These are phyloP conservation scores for Drosophila picticornis DNA, from an alignment of 2,888 invertebrate species.

Conservation along the genomic window DNA sequence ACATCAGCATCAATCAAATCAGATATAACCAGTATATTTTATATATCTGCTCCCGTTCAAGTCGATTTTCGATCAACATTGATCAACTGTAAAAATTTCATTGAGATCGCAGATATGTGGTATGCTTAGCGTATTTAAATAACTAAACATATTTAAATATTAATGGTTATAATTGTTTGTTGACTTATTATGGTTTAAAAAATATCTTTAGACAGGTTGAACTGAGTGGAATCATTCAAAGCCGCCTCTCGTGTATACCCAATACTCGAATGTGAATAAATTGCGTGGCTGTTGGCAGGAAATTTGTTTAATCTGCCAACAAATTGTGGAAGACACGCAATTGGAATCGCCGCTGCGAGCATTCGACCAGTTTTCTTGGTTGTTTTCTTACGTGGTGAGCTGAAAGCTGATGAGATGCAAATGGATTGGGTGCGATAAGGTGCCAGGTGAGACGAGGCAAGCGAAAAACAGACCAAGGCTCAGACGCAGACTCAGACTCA, in stretches of 20 bases:
- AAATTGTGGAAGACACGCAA: conserved; percentile 80
- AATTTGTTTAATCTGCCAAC: conserved; percentile 81
- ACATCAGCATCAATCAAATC: neutral
- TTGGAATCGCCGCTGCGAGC: conserved; percentile 44
- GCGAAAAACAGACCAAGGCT: conserved; percentile 16
- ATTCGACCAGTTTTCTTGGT: conserved; percentile 48
- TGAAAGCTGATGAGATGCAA: conserved; percentile 78
- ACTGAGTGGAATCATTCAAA: conserved; percentile 27
- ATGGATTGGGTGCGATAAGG: conserved; percentile 77
- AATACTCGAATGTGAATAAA: conserved; percentile 50
- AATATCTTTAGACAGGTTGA: conserved; percentile 3
- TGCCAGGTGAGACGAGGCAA: conserved; percentile 45
- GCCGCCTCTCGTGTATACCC: conserved; percentile 13
- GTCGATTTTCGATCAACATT: neutral
- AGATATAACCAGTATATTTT: no score
- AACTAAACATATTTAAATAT: neutral
- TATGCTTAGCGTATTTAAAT: no score
- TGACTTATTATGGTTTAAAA: neutral
- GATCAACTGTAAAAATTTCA: neutral
- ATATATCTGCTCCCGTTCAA: neutral
- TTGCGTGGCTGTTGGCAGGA: conserved; percentile 81
- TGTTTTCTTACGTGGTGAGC: conserved; percentile 46
- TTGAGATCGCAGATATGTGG: neutral
- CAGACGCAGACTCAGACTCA: neutral
- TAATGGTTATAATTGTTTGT: neutral